A percentile compares a stretch with the other conserved stretches of the same genome.
phyloP scores from a whole-genome alignment of 2,797 vertebrate genomes.

The Sphenodon punctatus region DNA sequence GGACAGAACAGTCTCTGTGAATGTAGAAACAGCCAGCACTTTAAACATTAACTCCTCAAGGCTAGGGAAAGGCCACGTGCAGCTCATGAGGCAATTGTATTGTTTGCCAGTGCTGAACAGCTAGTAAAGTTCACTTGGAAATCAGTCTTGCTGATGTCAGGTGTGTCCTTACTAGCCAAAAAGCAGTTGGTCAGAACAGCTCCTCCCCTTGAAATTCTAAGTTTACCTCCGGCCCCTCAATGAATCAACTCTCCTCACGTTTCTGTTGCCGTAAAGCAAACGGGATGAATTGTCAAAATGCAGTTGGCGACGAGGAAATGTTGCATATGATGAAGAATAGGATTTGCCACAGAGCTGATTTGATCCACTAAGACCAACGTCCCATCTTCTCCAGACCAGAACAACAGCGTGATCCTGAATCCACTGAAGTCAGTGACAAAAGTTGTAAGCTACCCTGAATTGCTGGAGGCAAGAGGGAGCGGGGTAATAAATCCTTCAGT shows the following conservation, averaged over 20 bases:
- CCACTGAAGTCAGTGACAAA: no score
- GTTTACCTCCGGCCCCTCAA: background rate
- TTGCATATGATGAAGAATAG: background rate
- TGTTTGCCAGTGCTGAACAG: background rate
- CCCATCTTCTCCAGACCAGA: background rate
- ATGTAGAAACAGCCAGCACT: background rate
- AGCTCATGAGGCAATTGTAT: background rate
- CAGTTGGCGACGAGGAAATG: background rate
- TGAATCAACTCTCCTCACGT: background rate
- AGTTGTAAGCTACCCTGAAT: no score
- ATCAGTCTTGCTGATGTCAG: background rate
- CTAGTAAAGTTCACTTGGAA: background rate
- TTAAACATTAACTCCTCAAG: constrained; percentile 49
- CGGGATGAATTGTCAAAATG: background rate
- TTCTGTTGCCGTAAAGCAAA: background rate
- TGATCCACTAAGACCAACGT: fast-evolving
- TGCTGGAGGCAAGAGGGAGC: no score
- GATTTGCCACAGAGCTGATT: fast-evolving
- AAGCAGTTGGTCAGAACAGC: background rate
- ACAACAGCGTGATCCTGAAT: background rate
- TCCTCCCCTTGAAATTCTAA: background rate
- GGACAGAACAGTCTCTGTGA: background rate
- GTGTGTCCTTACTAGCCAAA: background rate
- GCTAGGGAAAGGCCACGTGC: background rate
- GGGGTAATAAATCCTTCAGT: no score